Base-by-base conservation (phyloP, 2,797 vertebrate species). In the Anguilla pacifica region DNA sequence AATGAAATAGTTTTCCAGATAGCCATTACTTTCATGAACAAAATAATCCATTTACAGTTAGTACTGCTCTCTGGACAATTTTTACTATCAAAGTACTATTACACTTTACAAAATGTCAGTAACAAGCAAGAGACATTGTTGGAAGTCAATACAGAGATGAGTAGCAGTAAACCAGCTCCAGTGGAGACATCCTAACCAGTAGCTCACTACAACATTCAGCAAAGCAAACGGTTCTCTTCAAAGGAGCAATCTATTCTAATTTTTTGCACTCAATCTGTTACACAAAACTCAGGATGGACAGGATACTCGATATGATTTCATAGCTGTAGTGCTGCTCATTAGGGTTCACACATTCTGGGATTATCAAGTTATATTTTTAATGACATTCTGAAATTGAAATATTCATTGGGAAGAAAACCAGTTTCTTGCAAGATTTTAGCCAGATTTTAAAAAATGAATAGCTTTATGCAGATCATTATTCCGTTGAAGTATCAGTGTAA, bases 1-100 rank as follows among this genome's bases (percentile, higher is more conserved):
- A 77, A 77, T 25, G 11, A 84, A 82, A 49, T 83, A 10, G 81
- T 59, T 87, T 49, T 67, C 70, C 43, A 57, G 22, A 79, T 83
- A 70, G 83, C 74, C 39, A 51, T 22, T 57, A 85, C 39, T 74
- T 88, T 70, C 57, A 83, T 15, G 67, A 87, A 85, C 19, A 64
- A 64, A 85, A 74, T 55, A 84, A 43, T 84, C 72, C 51, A 84
- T 70, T 22, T 87, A 87, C 59, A 72, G 82, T 70, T 84, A 31
- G 59, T 64, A 83, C 79, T 64, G 53, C 86, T 59, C 53, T 28
- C 70, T 10, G 22, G 49, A 55, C 10, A 84, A 10, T 57, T 13
- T 28, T 84, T 55, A 84, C 51, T 35, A 61, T 35, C 70, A 74
- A 74, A 74, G 9, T 15, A n/a, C 28, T 49, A 74, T 13, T 25